phyloP scores from a whole-genome alignment of 2,113 vertebrate genomes.

The Prinia subflava region DNA sequence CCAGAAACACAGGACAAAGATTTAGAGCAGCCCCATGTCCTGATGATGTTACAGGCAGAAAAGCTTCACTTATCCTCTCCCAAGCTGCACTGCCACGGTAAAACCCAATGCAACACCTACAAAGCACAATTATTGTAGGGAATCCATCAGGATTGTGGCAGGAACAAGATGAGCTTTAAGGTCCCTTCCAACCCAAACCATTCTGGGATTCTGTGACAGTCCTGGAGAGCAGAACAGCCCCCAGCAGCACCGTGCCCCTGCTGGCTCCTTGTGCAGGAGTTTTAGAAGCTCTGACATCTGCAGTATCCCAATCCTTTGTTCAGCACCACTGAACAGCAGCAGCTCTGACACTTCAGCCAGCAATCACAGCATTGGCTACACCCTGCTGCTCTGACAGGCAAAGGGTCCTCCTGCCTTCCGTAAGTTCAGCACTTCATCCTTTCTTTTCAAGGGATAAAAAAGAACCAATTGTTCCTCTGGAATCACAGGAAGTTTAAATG shows the following conservation, averaged over 20 bases:
- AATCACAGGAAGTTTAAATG: background rate
- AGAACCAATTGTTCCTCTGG: background rate
- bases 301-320: background rate
- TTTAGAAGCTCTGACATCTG: fast-evolving
- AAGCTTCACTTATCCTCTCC: background rate
- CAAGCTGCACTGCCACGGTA: fast-evolving
- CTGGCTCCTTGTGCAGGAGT: background rate
- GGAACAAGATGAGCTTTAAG: background rate
- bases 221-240: background rate
- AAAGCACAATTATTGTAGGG: background rate
- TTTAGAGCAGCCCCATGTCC: background rate
- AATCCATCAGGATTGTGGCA: background rate
- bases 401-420: background rate
- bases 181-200: background rate
- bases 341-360: background rate
- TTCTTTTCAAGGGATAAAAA: background rate
- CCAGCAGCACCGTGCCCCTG: background rate
- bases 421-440: background rate
- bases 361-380: fast-evolving
- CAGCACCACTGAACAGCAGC: background rate
- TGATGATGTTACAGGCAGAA: background rate
- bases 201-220: background rate
- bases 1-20: background rate
- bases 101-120: background rate
- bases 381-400: background rate